Conservation (phyloP, 1,140 invertebrate genomes). For the Rhagoletis pomonella region DNA sequence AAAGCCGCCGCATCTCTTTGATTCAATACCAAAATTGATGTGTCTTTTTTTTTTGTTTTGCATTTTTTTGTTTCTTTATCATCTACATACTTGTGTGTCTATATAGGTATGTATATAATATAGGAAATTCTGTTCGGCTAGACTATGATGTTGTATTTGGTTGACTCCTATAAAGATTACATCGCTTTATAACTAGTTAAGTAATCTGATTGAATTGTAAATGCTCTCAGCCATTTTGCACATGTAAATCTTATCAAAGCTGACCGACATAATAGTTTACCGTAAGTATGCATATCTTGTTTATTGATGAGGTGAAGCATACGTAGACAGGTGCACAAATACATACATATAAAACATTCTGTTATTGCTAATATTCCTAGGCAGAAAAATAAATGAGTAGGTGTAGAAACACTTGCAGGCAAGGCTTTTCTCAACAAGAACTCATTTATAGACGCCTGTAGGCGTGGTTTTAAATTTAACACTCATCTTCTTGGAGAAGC, state of each 20-base stretch:
- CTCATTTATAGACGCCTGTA: too few species aligned
- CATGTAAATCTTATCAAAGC: conserved; percentile 3
- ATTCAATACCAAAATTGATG: conserved; percentile 7
- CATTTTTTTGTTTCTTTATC: neutral
- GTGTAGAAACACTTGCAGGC: too few species aligned
- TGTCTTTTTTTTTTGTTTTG: neutral
- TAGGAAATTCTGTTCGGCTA: too few species aligned
- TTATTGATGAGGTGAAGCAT: too few species aligned
- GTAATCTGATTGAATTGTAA: conserved; percentile 20
- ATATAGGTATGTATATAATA: neutral
- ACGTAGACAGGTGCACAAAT: too few species aligned
- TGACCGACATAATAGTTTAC: neutral
- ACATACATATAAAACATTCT: too few species aligned
- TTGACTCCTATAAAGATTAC: conserved; percentile 36
- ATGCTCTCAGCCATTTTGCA: neutral
- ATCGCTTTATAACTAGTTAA: conserved; percentile 32
- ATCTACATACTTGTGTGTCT: neutral
- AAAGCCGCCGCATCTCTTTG: conserved; percentile 25
- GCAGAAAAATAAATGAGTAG: too few species aligned
- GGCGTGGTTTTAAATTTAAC: too few species aligned
- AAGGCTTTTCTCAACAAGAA: too few species aligned
- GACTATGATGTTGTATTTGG: neutral
- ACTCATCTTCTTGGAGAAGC: too few species aligned
- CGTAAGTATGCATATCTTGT: too few species aligned
- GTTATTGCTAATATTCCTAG: too few species aligned